phyloP scores from a whole-genome alignment of 2,797 vertebrate genomes.

The Allobates femoralis region DNA sequence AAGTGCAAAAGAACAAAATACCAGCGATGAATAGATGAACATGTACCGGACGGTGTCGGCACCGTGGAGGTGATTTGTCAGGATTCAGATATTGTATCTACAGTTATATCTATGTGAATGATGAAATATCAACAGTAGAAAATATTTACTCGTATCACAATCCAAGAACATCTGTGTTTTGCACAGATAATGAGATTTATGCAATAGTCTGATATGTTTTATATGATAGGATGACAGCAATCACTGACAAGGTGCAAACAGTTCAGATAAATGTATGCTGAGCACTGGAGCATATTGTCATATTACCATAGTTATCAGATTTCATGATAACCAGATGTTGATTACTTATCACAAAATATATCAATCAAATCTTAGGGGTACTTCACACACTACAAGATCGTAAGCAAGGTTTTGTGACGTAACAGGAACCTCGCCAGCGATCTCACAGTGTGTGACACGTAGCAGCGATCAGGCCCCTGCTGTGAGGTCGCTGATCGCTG shows the following conservation, averaged over 20 bases:
- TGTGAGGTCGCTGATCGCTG: no score
- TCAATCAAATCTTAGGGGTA: not conserved
- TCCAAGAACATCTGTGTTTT: constrained; percentile 48
- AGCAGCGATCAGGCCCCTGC: no score
- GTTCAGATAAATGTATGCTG: not conserved
- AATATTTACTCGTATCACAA: constrained; percentile 40
- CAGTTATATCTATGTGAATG: constrained; percentile 43
- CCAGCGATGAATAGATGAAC: not conserved
- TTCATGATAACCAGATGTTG: constrained; percentile 1
- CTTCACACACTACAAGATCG: no score
- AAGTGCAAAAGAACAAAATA: not conserved
- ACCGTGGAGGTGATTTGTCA: not conserved
- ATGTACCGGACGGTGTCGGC: not conserved
- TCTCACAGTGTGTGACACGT: no score
- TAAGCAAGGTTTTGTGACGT: no score
- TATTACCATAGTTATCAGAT: not conserved
- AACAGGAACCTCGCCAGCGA: no score
- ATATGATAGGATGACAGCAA: constrained; percentile 28
- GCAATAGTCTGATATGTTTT: constrained; percentile 44
- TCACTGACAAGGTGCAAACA: not conserved
- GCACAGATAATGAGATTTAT: constrained; percentile 41
- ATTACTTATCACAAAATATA: constrained; percentile 4
- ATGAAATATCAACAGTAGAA: not conserved
- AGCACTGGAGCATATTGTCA: not conserved
- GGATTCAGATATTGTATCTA: constrained; percentile 8